phyloP scores from a whole-genome alignment of 1,140 invertebrate genomes.

The Popillia japonica region DNA sequence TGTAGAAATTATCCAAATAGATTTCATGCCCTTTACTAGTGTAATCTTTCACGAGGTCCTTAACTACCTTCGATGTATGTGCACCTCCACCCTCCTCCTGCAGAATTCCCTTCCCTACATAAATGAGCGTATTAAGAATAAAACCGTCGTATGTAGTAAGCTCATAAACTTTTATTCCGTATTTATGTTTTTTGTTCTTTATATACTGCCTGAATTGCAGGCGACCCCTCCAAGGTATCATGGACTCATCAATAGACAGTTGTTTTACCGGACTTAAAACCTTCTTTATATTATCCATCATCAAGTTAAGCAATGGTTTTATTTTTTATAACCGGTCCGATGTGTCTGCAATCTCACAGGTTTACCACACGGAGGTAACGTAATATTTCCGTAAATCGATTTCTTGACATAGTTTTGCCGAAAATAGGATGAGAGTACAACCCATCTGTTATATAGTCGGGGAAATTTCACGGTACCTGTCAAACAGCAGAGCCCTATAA shows the following conservation, averaged over 20 bases:
- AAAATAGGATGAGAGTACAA: background rate
- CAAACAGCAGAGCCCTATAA: conserved; percentile 4
- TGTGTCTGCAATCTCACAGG: background rate
- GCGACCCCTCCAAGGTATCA: conserved; percentile 4
- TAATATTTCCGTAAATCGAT: conserved; percentile 7
- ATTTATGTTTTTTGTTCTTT: conserved; percentile 20
- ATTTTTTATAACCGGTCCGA: background rate
- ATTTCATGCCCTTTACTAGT: conserved; percentile 27
- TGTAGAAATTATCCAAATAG: conserved; percentile 40
- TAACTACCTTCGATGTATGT: conserved; percentile 17
- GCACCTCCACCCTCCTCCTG: background rate
- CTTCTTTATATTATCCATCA: too few species aligned
- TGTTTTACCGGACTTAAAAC: background rate
- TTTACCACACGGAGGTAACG: background rate
- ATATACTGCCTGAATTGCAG: conserved; percentile 29
- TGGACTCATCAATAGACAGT: conserved; percentile 7
- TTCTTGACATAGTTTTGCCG: background rate
- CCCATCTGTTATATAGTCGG: background rate
- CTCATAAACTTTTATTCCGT: conserved; percentile 2
- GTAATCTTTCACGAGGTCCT: background rate
- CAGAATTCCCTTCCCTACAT: background rate
- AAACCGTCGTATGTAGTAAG: conserved; percentile 3
- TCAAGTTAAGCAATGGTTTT: background rate
- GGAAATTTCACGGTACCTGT: background rate
- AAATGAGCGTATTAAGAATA: background rate